Percentiles rank a stretch among this genome's conserved stretches.
These are phyloP conservation scores for Gymnogyps californianus DNA, from an alignment of 2,113 vertebrate species.

Conservation along the genomic window DNA sequence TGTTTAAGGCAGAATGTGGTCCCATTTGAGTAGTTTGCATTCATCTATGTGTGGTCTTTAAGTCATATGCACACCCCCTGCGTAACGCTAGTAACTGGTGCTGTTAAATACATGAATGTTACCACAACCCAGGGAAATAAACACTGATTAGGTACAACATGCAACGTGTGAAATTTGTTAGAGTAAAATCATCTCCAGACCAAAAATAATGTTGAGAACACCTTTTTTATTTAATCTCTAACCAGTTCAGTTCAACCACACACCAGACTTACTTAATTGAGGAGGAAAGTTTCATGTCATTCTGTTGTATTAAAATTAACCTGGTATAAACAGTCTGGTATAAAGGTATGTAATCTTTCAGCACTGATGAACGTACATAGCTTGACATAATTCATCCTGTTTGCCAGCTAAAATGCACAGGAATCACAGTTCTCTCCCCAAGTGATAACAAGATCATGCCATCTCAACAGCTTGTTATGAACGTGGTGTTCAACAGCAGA, in stretches of 20 bases:
- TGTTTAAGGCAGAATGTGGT: not conserved
- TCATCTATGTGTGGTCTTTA: not conserved
- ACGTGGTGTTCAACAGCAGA: not conserved
- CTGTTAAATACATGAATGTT: not conserved
- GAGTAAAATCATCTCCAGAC: not conserved
- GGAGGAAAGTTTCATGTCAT: not conserved
- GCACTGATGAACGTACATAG: not conserved
- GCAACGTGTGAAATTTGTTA: not conserved
- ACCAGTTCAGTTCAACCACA: not conserved
- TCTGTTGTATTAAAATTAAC: not conserved
- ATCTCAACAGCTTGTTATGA: not conserved
- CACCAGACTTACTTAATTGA: not conserved
- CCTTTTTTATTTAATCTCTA: not conserved
- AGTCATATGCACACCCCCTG: accelerated
- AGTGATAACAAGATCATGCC: not conserved
- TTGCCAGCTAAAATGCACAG: not conserved
- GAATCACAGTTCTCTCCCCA: not conserved
- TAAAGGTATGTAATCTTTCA: not conserved
- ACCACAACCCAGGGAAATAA: not conserved
- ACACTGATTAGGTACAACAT: not conserved
- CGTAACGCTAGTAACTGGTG: not conserved
- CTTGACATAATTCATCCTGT: not conserved
- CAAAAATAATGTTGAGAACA: not conserved
- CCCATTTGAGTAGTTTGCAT: not conserved
- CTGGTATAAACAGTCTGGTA: not conserved